A percentile compares a stretch with the other conserved stretches of the same genome.
Conservation (phyloP, 2,113 vertebrate genomes). For the Blennius ocellaris region DNA sequence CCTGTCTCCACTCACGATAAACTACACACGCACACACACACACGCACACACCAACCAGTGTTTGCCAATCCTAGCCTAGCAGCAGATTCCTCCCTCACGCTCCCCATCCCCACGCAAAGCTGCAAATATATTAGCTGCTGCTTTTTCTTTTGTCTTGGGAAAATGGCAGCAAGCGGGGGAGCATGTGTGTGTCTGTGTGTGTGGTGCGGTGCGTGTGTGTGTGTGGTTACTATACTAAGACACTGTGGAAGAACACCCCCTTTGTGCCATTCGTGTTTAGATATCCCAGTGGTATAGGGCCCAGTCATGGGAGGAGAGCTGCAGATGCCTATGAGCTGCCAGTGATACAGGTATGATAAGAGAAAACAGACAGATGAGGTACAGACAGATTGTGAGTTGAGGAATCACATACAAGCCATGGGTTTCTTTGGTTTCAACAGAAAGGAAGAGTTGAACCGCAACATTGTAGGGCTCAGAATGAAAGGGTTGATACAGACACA, state of each 20-base stretch:
- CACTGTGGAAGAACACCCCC: constrained; percentile 57
- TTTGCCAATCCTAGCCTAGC: constrained; percentile 74
- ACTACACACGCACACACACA: constrained; percentile 66
- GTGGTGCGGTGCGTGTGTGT: constrained; percentile 21
- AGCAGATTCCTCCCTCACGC: constrained; percentile 68
- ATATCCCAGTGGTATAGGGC: constrained; percentile 64
- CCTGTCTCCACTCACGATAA: constrained; percentile 85
- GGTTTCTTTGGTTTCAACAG: constrained; percentile 36
- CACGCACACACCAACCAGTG: constrained; percentile 36
- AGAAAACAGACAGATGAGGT: constrained; percentile 33
- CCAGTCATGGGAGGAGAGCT: constrained; percentile 45
- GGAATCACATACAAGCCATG: constrained; percentile 20
- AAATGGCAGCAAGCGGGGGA: constrained; percentile 65
- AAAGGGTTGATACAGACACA: constrained; percentile 17
- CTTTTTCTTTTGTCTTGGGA: constrained; percentile 85
- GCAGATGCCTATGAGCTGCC: constrained; percentile 38
- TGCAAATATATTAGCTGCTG: constrained; percentile 85
- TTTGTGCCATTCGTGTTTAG: constrained; percentile 68
- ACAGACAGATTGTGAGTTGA: constrained; percentile 32
- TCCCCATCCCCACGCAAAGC: constrained; percentile 66
- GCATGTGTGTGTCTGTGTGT: constrained; percentile 24
- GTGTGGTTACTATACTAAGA: constrained; percentile 51
- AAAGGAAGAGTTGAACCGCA: constrained; percentile 32
- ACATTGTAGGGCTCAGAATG: constrained; percentile 7
- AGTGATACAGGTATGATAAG: constrained; percentile 49